These are phyloP conservation scores for Phataginus tetradactyla DNA, from an alignment of 2,797 vertebrate species.

Conservation along the genomic window DNA sequence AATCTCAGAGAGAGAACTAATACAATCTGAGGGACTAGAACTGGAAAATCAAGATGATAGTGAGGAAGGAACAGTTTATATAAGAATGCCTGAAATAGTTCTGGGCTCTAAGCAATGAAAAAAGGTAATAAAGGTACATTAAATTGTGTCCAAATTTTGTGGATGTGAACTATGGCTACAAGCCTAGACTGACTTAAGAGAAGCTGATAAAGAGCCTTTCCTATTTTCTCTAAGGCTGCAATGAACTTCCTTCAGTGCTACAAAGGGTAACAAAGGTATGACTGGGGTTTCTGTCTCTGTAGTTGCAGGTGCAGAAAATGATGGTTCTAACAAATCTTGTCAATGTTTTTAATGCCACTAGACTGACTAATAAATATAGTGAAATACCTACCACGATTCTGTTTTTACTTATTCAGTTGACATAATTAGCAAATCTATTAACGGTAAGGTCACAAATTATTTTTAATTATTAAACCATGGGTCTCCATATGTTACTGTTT, in stretches of 20 bases:
- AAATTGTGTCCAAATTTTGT: background rate
- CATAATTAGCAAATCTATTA: slow-evolving; percentile 79
- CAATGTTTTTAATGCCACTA: slow-evolving; percentile 80
- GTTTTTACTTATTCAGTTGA: slow-evolving; percentile 72
- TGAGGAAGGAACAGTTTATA: background rate
- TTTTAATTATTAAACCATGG: slow-evolving; percentile 65
- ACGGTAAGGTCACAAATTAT: slow-evolving; percentile 77
- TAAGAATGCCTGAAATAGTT: slow-evolving; percentile 56
- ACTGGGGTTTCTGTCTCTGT: slow-evolving; percentile 68
- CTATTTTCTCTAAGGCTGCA: slow-evolving; percentile 22
- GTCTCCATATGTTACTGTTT: slow-evolving; percentile 73
- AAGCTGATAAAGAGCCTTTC: slow-evolving; percentile 46
- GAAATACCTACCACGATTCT: slow-evolving; percentile 55
- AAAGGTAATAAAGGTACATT: slow-evolving; percentile 34
- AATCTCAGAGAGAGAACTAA: background rate
- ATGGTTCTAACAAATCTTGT: slow-evolving; percentile 73
- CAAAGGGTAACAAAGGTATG: slow-evolving; percentile 50
- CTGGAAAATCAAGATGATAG: slow-evolving; percentile 16
- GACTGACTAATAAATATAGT: slow-evolving; percentile 67
- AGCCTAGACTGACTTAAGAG: slow-evolving; percentile 14
- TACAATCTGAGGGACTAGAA: slow-evolving; percentile 14
- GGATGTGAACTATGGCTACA: background rate
- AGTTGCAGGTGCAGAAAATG: slow-evolving; percentile 71
- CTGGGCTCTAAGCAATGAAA: background rate
- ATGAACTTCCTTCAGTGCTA: slow-evolving; percentile 56